Base-by-base conservation (phyloP, 64 coral and sea anemone genomes). In the Pachyseris speciosa region DNA sequence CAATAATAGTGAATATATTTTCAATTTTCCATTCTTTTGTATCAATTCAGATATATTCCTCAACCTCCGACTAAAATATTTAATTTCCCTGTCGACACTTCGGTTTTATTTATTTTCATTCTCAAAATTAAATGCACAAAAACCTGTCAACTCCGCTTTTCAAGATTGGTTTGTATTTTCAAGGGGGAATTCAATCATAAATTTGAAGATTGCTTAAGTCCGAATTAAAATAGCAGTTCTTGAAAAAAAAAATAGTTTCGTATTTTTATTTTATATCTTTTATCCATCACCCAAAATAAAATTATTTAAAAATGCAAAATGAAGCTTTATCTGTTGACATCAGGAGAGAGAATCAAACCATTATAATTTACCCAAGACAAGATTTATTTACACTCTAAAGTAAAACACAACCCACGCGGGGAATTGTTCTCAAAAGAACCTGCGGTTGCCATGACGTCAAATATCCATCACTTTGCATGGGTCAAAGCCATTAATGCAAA, bases 321-420 rank as follows among this genome's bases (percentile, higher is more conserved):
- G 32, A 40, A 57, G 37, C 28, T 60, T 59, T 80, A 60, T 37
- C 22, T 32, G 75, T 51, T 78, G 48, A 78, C 75, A 78, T 78
- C 48, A 28, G 75, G 30, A 15, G 47, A 20, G 50, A 58, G 52
- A 80, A 60, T 80, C 33, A 80, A 80, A 80, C 77, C 61, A 60
- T 20, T 80, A 51, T 55, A 55, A 80, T 60, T 80, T 60, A 59
- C 77, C 52, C 33, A 17, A 80, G 61, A 80, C 7, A 75, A 75
- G 44, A 75, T 49, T 75, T 80, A 80, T 80, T 80, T 80, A 80
- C 77, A 80, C 51, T 80, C 77, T n/a, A 60, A 80, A 36, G 51
- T 80, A 61, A 60, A 60, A 80, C 53, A 80, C 53, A 61, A 39
- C 26, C 77, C 30, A 57, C 32, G 52, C 77, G 31, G 36, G 51